phyloP scores from a whole-genome alignment of 2,113 vertebrate species.

The Ctenodactylus gundi region DNA sequence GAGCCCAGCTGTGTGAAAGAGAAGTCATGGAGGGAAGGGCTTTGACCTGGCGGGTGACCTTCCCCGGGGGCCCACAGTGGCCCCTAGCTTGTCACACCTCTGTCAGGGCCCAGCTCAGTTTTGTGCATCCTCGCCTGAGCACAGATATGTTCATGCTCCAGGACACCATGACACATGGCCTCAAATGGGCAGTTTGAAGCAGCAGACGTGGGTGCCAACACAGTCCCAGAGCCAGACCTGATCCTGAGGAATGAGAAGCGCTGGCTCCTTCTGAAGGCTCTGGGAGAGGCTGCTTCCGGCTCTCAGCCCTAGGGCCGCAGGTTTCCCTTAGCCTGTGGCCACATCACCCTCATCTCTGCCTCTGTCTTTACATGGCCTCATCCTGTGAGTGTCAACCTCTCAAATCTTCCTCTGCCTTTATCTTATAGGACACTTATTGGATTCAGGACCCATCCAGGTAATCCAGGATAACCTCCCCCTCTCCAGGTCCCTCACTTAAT shows the following conservation, averaged over 20 bases:
- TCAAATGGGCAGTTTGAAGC: background rate
- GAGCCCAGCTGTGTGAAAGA: background rate
- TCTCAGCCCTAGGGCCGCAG: too few species aligned
- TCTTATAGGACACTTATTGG: background rate
- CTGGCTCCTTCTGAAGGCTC: background rate
- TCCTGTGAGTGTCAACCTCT: background rate
- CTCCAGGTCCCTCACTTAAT: background rate
- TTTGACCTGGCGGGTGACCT: background rate
- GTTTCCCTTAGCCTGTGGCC: background rate
- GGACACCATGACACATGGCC: background rate
- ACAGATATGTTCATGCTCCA: background rate
- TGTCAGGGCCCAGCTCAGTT: background rate
- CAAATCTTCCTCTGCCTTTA: background rate
- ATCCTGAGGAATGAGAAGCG: background rate
- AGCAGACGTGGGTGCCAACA: too few species aligned
- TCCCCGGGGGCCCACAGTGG: too few species aligned
- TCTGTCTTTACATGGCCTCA: background rate
- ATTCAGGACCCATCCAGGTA: background rate
- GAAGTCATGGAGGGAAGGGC: too few species aligned
- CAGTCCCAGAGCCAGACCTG: background rate
- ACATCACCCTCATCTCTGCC: background rate
- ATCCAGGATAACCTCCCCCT: background rate
- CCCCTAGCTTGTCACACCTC: rapidly evolving
- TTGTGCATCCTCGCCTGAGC: background rate
- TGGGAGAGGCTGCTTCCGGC: background rate